Base-by-base conservation (phyloP, 2,113 vertebrate genomes). In the Lampris incognitus region DNA sequence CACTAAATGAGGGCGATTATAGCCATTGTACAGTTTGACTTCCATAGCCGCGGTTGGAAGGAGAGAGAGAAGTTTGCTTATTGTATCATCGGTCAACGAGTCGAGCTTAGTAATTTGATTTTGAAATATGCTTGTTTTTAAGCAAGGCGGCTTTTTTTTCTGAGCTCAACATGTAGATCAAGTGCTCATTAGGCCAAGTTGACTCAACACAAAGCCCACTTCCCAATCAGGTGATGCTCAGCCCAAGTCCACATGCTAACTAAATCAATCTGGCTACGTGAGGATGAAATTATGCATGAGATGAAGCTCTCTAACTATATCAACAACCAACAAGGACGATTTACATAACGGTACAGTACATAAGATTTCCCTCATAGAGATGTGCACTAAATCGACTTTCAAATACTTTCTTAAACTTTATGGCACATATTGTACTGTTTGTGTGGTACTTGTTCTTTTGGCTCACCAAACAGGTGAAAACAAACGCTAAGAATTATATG, bases 231-330 rank as follows among this genome's bases (percentile, higher is more conserved):
- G 50, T 56, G 71, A 80, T 71, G 78, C 42, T 67, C 72, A 71
- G 72, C 51, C 50, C 2, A 6, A 1, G 70, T 65, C 71, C 61
- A 40, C 60, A 54, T 44, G 62, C 58, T 69, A 65, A 73, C 75
- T 46, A 63, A 85, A 85, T 90, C 72, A 77, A 73, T 83, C 24
- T 74, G 73, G 72, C 66, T 42, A 50, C n/a, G 58, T 40, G 52
- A n/a, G 50, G 41, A 49, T 44, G 69, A 79, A 66, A 65, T 82
- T 79, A 71, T 24, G 79, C 65, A 54, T 50, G 67, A 74, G 71
- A 70, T 57, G 70, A 79, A 72, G 81, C 24, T 24, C 24, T 24
- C 24, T 24, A 24, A 24, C 24, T 24, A 24, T 24, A 24, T 24
- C 24, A 24, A 24, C 24, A 24, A 24, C 24, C 24, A 24, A 24